A percentile compares a stretch with the other conserved stretches of the same genome.
These are phyloP conservation scores for Odontophorus gujanensis DNA, from an alignment of 2,113 vertebrate genomes.

Conservation along the genomic window DNA sequence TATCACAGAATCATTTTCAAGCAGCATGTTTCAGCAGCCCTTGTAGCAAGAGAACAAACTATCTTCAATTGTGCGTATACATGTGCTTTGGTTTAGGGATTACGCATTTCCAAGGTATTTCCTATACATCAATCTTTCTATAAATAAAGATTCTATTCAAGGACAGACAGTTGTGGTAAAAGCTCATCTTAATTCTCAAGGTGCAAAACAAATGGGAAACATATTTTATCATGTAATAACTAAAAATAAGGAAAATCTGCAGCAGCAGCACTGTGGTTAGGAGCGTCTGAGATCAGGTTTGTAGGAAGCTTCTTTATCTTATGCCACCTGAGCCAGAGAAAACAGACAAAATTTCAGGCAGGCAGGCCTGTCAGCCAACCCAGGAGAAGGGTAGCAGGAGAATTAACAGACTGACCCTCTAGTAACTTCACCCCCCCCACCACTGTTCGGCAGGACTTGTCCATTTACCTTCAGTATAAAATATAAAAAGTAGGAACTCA, in stretches of 20 bases:
- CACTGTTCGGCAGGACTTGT: rapidly evolving
- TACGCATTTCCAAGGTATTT: constrained; percentile 25
- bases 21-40: background rate
- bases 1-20: background rate
- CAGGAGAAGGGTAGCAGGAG: background rate
- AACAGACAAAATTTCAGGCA: background rate
- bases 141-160: constrained; percentile 7
- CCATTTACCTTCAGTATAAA: background rate
- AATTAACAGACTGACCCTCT: background rate
- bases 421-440: rapidly evolving
- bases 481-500: background rate
- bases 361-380: background rate
- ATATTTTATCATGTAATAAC: background rate
- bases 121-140: constrained; percentile 38
- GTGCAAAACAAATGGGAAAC: background rate
- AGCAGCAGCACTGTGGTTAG: background rate
- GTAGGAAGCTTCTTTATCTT: background rate
- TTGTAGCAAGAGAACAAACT: background rate
- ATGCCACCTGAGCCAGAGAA: background rate
- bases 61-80: background rate
- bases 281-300: background rate
- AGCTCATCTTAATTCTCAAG: background rate
- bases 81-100: constrained; percentile 1
- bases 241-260: background rate
- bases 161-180: background rate